Conservation (phyloP, 2,888 invertebrate genomes). For the Leptura quadrifasciata region DNA sequence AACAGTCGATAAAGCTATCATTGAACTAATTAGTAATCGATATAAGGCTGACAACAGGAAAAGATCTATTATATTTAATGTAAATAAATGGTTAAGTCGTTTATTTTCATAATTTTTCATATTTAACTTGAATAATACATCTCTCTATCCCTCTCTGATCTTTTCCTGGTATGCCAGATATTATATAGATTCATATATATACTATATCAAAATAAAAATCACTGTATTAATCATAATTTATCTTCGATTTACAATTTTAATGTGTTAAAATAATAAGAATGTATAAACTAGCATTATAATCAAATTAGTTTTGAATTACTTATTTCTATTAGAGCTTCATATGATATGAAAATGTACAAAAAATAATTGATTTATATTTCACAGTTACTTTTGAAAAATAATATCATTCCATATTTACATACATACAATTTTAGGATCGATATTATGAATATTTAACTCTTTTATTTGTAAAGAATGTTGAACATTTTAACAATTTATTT, state of each 20-base stretch:
- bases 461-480: background rate
- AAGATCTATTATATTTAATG: slow-evolving; percentile 15
- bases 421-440: background rate
- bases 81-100: background rate
- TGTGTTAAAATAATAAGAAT: background rate
- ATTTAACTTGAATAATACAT: background rate
- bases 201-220: background rate
- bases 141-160: background rate
- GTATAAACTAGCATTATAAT: background rate
- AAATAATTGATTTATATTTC: slow-evolving; percentile 17
- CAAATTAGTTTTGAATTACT: background rate
- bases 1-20: slow-evolving; percentile 68
- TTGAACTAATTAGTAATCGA: slow-evolving; percentile 38
- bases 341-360: slow-evolving; percentile 26
- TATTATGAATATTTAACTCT: background rate
- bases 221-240: background rate
- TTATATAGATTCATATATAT: background rate
- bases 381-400: slow-evolving; percentile 25
- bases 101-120: background rate
- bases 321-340: slow-evolving; percentile 26
- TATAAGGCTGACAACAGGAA: slow-evolving; percentile 32
- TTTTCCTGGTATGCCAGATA: slow-evolving; percentile 3
- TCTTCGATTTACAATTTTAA: background rate
- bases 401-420: background rate
- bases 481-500: slow-evolving; percentile 12